Evolutionary conservation across 1,140 invertebrate genomes (phyloP).

Genomic region (Eriosoma lanigerum): DNA sequence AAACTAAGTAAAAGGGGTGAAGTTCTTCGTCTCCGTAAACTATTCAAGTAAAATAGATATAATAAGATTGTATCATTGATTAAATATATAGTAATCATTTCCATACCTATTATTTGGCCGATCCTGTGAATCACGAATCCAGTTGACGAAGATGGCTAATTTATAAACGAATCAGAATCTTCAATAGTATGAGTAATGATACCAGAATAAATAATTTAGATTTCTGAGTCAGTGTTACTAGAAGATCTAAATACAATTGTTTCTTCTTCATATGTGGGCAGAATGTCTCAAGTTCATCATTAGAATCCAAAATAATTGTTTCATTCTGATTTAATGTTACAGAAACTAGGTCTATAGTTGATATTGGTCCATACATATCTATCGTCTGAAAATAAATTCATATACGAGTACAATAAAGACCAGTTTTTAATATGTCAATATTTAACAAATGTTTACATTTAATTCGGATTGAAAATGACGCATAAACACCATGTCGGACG

Average conservation of each 20-base stretch:
- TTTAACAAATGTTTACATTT: neutral
- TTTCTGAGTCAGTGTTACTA: slow-evolving; percentile 6
- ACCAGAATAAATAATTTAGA: slow-evolving; percentile 15
- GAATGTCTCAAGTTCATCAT: neutral
- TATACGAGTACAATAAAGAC: neutral
- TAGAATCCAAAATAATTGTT: slow-evolving; percentile 32
- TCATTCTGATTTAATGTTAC: neutral
- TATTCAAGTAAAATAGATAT: neutral
- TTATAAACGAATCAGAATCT: neutral
- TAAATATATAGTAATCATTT: neutral
- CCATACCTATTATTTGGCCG: slow-evolving; percentile 22
- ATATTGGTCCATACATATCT: neutral
- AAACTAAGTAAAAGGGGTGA: neutral
- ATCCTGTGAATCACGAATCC: slow-evolving; percentile 35
- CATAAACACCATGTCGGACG: neutral
- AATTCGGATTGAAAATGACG: neutral
- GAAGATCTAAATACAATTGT: slow-evolving; percentile 4
- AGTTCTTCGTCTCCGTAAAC: too few relatives aligned
- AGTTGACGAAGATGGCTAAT: slow-evolving; percentile 35
- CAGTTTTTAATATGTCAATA: neutral
- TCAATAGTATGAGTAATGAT: neutral
- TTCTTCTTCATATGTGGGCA: neutral
- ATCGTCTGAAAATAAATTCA: neutral
- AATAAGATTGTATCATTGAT: neutral
- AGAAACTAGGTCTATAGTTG: neutral